phyloP scores from a whole-genome alignment of 2,797 vertebrate genomes.

The Chrosomus eos region DNA sequence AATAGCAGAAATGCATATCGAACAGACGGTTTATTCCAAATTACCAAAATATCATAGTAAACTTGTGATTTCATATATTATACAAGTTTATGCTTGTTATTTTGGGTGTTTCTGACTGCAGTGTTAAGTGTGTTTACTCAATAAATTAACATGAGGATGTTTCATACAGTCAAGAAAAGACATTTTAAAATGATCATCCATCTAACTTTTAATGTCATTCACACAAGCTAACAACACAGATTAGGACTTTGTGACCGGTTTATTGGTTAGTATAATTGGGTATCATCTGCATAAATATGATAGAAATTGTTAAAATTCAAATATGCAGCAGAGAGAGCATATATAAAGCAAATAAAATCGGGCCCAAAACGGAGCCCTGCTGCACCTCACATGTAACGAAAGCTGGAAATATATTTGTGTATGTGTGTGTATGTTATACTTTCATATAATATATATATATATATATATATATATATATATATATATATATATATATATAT shows the following conservation, averaged over 20 bases:
- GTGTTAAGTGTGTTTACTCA: neutral
- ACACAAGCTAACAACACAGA: neutral
- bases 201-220: neutral
- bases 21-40: neutral
- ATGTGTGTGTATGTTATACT: no score
- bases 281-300: neutral
- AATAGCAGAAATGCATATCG: neutral
- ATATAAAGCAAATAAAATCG: neutral
- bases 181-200: neutral
- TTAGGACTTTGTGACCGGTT: neutral
- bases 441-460: no score
- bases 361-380: neutral
- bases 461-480: no score
- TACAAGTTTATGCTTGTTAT: neutral
- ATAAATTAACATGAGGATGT: no score
- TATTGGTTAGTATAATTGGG: neutral
- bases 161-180: no score
- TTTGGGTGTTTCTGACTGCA: neutral
- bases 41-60: neutral
- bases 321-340: neutral
- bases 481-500: no score
- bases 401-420: neutral
- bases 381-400: neutral
- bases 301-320: neutral
- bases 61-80: neutral